Base-by-base conservation (phyloP, 1,140 invertebrate genomes). In the Pomacea maculata region DNA sequence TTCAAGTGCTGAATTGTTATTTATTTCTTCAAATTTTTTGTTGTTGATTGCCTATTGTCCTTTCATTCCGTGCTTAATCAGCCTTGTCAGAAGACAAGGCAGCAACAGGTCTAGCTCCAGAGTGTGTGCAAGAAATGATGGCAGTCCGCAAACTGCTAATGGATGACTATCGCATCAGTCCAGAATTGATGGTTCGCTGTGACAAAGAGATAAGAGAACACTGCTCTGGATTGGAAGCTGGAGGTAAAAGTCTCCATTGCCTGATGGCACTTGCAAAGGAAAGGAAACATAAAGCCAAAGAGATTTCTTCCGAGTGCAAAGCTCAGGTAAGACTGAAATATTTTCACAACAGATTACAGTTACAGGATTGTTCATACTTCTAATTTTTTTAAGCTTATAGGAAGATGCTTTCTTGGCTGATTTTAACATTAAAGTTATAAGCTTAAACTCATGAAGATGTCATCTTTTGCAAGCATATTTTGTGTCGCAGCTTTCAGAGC, bases 201-300 rank as follows among this genome's bases (percentile, higher is more conserved):
- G 54, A 86, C 6, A 93, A 95, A 84, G 98, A 99, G 89, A 97
- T 98, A 80, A 84, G 91, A 21, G 79, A 88, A 10, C 87, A 90
- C 82, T 94, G 93, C 86, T 64, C 83, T 17, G 83, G 90, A 0
- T 91, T 96, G 75, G 95, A 96, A 90, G 90, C 94, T 78, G 95
- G 95, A 54, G 97, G 97, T 0, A 95, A 95, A 88, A 98, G 97
- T 0, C 95, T 99, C 83, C 98, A 99, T 91, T 99, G 98, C 90
- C 92, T 99, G 70, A 97, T 99, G 97, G 95, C 96, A 76, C 95
- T 97, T 92, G 95, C 96, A 7, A 86, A 89, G 25, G 63, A 25
- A 19, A 61, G 65, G 73, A 78, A 71, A 57, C 55, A 75, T 34
- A 14, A 21, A 63, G 19, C 57, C 54, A 61, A 74, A 1, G 45